phyloP scores from a whole-genome alignment of 2,797 vertebrate genomes.

The Nyctibius grandis region DNA sequence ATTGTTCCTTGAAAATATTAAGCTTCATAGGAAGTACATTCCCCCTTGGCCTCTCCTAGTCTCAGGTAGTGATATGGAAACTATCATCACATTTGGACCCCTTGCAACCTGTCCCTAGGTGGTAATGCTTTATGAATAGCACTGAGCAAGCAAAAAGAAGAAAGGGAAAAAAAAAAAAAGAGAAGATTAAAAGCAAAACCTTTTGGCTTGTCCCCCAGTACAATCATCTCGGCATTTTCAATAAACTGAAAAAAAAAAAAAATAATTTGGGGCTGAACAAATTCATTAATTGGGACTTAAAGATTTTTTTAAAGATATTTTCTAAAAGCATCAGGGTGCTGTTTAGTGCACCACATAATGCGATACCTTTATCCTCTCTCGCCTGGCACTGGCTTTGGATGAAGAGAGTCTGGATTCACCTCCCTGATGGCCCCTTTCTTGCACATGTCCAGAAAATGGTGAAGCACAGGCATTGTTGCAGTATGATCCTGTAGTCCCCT shows the following conservation, averaged over 20 bases:
- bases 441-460: background rate
- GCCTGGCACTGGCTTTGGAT: background rate
- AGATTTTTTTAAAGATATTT: background rate
- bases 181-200: background rate
- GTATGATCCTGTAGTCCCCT: background rate
- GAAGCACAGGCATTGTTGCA: background rate
- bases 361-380: background rate
- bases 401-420: background rate
- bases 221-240: background rate
- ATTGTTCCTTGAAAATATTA: conserved; percentile 55
- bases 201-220: background rate
- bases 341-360: background rate
- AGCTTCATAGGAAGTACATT: background rate
- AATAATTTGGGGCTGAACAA: background rate
- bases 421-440: background rate
- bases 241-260: background rate
- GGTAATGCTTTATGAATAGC: conserved; percentile 29
- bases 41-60: conserved; percentile 28
- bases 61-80: conserved; percentile 40
- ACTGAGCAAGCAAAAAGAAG: conserved; percentile 35
- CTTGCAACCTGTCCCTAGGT: conserved; percentile 34
- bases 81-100: conserved; percentile 25
- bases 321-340: background rate
- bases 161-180: background rate
- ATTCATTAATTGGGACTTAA: background rate